Conservation (phyloP, 2,113 vertebrate genomes). For the Dasyurus viverrinus region DNA sequence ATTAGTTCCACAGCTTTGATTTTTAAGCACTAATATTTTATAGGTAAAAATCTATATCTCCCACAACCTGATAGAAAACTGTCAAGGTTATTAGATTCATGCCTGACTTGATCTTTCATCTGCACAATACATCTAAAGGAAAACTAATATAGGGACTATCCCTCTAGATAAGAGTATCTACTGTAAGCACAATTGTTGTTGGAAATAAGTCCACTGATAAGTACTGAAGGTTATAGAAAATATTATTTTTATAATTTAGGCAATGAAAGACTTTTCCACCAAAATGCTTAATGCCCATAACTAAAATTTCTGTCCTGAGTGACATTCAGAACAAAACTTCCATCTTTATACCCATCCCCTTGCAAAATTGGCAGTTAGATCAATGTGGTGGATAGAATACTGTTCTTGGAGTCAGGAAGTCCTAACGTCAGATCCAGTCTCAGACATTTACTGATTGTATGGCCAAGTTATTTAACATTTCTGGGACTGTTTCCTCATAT, state of each 20-base stretch:
- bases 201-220: conserved; percentile 7
- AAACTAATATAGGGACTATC: conserved; percentile 65
- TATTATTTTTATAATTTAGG: neutral
- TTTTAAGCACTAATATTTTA: conserved; percentile 70
- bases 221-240: conserved; percentile 2
- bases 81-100: conserved; percentile 69
- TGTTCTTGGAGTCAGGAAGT: neutral
- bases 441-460: neutral
- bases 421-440: neutral
- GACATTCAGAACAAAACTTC: neutral
- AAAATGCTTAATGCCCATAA: neutral
- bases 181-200: conserved; percentile 52
- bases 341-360: neutral
- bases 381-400: conserved; percentile 21
- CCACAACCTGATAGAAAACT: conserved; percentile 46
- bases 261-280: neutral
- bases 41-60: conserved; percentile 68
- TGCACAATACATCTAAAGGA: conserved; percentile 47
- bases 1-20: conserved; percentile 62
- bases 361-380: neutral
- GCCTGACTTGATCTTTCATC: conserved; percentile 55
- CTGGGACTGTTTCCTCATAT: neutral
- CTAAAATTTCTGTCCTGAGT: neutral
- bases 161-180: conserved; percentile 56
- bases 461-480: too few relatives aligned